A percentile compares a stretch with the other conserved stretches of the same genome.
Conservation (phyloP, 1,140 invertebrate genomes). For the Amyelois transitella region DNA sequence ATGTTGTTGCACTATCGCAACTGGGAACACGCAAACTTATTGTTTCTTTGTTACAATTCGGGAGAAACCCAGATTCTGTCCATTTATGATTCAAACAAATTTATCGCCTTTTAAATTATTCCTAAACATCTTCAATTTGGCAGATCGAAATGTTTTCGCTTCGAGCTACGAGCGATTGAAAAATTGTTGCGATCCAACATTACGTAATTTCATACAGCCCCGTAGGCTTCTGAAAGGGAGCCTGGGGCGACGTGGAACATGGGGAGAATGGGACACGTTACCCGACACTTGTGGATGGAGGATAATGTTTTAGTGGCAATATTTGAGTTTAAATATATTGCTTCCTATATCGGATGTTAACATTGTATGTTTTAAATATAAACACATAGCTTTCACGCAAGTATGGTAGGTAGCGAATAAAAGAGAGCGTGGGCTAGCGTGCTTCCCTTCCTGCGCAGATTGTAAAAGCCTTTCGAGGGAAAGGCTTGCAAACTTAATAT, state of each 20-base stretch:
- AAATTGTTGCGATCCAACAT: conserved; percentile 42
- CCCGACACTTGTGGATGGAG: not conserved
- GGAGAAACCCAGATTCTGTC: not conserved
- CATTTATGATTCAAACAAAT: conserved; percentile 11
- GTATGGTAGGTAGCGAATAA: too few relatives aligned
- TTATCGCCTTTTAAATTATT: conserved; percentile 38
- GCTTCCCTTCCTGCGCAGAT: too few relatives aligned
- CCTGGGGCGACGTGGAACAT: conserved; percentile 3
- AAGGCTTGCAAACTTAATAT: too few relatives aligned
- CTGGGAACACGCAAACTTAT: too few relatives aligned
- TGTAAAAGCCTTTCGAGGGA: too few relatives aligned
- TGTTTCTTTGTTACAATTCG: too few relatives aligned
- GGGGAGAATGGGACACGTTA: conserved; percentile 1
- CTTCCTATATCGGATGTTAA: not conserved
- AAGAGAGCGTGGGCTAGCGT: too few relatives aligned
- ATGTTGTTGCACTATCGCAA: too few relatives aligned
- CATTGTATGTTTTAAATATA: too few relatives aligned
- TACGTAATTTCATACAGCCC: conserved; percentile 44
- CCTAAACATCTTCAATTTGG: conserved; percentile 47
- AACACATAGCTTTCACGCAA: too few relatives aligned
- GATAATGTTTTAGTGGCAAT: not conserved
- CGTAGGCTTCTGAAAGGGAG: conserved; percentile 19
- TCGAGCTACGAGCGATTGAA: conserved; percentile 48
- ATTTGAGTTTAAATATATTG: not conserved
- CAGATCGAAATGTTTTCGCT: conserved; percentile 32